Conservation (phyloP, 64 coral and sea anemone genomes). For the Montipora efflorescens region DNA sequence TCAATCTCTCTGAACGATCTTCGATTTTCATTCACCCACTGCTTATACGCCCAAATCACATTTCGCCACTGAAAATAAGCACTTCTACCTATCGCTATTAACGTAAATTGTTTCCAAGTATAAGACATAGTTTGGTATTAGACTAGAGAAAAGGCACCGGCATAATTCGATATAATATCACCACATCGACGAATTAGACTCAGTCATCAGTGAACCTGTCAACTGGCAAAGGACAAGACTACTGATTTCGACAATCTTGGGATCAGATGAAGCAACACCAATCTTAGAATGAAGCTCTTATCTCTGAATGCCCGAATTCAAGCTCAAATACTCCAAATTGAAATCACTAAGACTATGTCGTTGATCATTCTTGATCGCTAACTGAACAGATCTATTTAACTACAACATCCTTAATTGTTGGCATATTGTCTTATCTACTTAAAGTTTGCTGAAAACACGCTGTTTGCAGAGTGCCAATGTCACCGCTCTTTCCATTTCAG, state of each 20-base stretch:
- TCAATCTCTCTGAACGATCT: neutral
- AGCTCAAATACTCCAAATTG: too few relatives aligned
- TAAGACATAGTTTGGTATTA: neutral
- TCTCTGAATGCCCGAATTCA: too few relatives aligned
- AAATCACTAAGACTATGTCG: neutral
- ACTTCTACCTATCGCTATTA: neutral
- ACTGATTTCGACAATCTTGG: neutral
- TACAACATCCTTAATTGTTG: neutral
- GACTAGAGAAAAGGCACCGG: neutral
- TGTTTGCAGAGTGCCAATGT: neutral
- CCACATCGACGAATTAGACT: neutral
- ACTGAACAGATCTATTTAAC: neutral
- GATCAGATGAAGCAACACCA: neutral
- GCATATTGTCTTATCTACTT: neutral
- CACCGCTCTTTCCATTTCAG: neutral
- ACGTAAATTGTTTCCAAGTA: neutral
- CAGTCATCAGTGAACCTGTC: neutral
- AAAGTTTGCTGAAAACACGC: slow-evolving; percentile 29
- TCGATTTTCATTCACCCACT: neutral
- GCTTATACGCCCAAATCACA: neutral
- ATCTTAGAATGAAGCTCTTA: too few relatives aligned
- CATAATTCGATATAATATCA: neutral
- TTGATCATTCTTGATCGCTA: neutral
- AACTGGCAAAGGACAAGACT: neutral
- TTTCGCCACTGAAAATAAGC: neutral